Evolutionary conservation across 2,888 invertebrate genomes (phyloP), one percentile per base, ranked within the genome.

Genomic region (Drosophila glabriapex): DNA sequence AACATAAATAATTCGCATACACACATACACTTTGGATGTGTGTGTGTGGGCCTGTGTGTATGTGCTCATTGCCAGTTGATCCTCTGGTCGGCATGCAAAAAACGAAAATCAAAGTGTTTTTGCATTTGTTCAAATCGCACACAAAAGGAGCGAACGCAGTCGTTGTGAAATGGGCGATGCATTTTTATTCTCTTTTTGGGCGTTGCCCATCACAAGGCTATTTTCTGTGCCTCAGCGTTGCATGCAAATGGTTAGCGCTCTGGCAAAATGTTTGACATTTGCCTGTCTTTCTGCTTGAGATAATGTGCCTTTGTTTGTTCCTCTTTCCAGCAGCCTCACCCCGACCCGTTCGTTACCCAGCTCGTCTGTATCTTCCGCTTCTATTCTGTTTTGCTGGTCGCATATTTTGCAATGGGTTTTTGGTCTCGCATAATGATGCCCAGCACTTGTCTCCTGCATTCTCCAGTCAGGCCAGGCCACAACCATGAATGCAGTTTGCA

Each of bases 1-100:
- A 86, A 89, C 91, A 92, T 92, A 92, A 92, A 92, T 92, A 91
- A 92, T 91, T 88, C 89, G 74, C 86, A 81, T 80, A 80, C 77
- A 78, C 58, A 68, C 55, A 65, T 35, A 54, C 50, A 49, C n/a
- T 71, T 52, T 49, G 59, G 55, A 35, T 50, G 39, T 55, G 61
- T 63, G 19, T 54, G 64, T 60, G 22, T 49, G 29, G 33, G 43
- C 62, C 56, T 56, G 55, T 70, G 55, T 59, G 62, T 58, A 64
- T 50, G 62, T 80, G 61, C 16, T 75, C 68, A 49, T 25, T 75
- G 66, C 68, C 60, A 66, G 78, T 90, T 86, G 90, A 89, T 83
- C 78, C 89, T 86, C 76, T 80, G 71, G 70, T 74, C 71, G 70
- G 62, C 61, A 81, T 62, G 59, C 70, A 63, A 73, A 61, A 73